These are phyloP conservation scores for Diabrotica balteata DNA, from an alignment of 2,888 invertebrate species.

Conservation along the genomic window DNA sequence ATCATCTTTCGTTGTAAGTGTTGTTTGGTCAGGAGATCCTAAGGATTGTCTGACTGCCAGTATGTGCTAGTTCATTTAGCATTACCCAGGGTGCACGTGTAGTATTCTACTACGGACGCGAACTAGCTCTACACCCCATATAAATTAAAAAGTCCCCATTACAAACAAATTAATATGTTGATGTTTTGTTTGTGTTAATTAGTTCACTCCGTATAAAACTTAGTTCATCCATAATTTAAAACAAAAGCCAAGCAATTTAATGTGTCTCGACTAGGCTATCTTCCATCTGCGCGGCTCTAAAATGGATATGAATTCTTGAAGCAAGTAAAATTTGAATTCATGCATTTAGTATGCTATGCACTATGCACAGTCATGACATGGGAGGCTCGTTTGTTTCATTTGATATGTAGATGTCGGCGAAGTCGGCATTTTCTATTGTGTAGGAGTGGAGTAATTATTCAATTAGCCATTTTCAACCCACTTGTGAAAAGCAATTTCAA, in stretches of 20 bases:
- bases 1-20: too few species aligned
- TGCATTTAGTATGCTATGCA: slow-evolving; percentile 8
- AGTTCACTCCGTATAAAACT: too few species aligned
- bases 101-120: too few species aligned
- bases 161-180: too few species aligned
- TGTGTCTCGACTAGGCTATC: not conserved
- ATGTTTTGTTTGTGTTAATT: too few species aligned
- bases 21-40: too few species aligned
- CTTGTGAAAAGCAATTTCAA: not conserved
- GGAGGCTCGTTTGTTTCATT: not conserved
- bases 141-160: too few species aligned
- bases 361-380: not conserved
- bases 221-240: too few species aligned
- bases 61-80: too few species aligned
- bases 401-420: not conserved
- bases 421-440: not conserved
- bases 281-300: not conserved
- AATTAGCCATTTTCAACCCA: slow-evolving; percentile 24
- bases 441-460: slow-evolving; percentile 18
- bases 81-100: too few species aligned
- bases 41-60: too few species aligned
- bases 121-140: too few species aligned
- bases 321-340: slow-evolving; percentile 6
- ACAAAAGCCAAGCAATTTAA: not conserved
- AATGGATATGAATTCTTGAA: not conserved